phyloP scores from a whole-genome alignment of 2,888 invertebrate genomes.

The Cataglyphis livida region DNA sequence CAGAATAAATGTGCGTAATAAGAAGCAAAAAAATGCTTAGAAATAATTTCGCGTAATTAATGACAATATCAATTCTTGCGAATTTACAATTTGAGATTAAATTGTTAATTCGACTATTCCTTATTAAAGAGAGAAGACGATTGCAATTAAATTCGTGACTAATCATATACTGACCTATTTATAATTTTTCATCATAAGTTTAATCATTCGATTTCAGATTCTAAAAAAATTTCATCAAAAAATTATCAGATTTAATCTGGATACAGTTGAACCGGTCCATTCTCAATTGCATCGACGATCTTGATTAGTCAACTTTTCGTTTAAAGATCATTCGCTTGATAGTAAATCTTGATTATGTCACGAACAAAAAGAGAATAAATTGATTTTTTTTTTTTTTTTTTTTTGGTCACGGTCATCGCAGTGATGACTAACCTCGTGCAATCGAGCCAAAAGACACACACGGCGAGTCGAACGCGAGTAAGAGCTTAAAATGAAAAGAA shows the following conservation, averaged over 20 bases:
- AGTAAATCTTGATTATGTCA: background rate
- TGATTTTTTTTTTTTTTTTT: too few relatives aligned
- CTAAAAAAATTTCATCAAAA: background rate
- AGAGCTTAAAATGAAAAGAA: background rate
- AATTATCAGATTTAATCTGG: background rate
- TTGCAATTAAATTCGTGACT: background rate
- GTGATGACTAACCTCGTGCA: background rate
- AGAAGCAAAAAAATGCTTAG: background rate
- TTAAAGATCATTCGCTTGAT: background rate
- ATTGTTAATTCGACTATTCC: background rate
- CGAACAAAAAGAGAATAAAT: background rate
- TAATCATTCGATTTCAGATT: background rate
- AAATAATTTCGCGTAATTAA: background rate
- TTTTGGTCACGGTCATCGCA: conserved; percentile 16
- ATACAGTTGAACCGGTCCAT: background rate
- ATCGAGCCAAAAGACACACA: background rate
- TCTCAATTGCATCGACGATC: background rate
- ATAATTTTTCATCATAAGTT: background rate
- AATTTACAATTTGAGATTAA: background rate
- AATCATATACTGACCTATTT: background rate
- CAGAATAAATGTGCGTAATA: background rate
- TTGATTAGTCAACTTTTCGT: background rate
- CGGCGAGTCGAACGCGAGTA: background rate
- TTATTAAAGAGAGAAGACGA: background rate
- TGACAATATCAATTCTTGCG: background rate